Evolutionary conservation across 2,797 vertebrate genomes (phyloP).

Genomic region (Galaxias olidus): DNA sequence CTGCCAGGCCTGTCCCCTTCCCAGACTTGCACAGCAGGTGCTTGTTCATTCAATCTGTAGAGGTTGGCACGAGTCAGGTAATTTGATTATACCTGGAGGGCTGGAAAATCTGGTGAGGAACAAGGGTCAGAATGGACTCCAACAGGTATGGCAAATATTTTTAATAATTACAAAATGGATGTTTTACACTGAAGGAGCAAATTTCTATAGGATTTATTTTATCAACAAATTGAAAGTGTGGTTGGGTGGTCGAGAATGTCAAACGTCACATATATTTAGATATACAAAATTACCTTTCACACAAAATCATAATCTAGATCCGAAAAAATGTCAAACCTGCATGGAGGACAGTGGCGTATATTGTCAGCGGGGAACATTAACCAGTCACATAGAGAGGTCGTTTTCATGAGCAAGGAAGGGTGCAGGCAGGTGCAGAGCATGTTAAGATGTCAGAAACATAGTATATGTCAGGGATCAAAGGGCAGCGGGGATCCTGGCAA

Average conservation of each 20-base stretch:
- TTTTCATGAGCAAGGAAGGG: constrained; percentile 41
- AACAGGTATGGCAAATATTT: constrained; percentile 33
- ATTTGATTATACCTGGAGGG: constrained; percentile 68
- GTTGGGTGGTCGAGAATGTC: too few relatives aligned
- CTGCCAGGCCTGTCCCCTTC: constrained; percentile 65
- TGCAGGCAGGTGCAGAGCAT: constrained; percentile 38
- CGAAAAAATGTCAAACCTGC: too few relatives aligned
- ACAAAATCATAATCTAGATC: neutral
- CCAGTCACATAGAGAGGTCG: constrained; percentile 15
- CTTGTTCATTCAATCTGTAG: constrained; percentile 67
- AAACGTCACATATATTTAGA: neutral
- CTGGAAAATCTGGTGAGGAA: constrained; percentile 52
- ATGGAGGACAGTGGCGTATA: constrained; percentile 19
- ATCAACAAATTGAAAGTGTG: too few relatives aligned
- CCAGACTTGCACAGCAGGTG: constrained; percentile 67
- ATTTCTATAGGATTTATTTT: too few relatives aligned
- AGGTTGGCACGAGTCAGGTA: constrained; percentile 54
- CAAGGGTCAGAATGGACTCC: constrained; percentile 55
- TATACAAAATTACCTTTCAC: neutral
- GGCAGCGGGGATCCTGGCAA: constrained; percentile 28
- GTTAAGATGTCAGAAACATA: constrained; percentile 29
- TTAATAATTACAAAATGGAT: constrained; percentile 9
- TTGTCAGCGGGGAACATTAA: constrained; percentile 37
- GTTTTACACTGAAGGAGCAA: neutral
- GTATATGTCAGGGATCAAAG: constrained; percentile 43